Evolutionary conservation across 2,797 vertebrate species (phyloP).

Genomic region (Catamblyrhynchus diadema): DNA sequence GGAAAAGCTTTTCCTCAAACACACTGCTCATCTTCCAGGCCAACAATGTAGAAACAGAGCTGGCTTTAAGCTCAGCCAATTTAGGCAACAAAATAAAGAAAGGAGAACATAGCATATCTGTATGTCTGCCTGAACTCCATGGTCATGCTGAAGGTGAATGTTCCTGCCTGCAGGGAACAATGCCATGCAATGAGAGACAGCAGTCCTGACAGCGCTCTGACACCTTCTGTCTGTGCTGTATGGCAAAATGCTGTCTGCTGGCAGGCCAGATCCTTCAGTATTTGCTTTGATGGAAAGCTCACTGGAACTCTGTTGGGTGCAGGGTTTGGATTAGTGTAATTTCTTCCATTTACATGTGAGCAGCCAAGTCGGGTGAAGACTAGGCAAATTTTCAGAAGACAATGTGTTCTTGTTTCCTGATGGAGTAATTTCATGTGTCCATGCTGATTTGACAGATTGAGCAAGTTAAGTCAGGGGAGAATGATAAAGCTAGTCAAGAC

Average conservation of each 20-base stretch:
- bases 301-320: not conserved
- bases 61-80: not conserved
- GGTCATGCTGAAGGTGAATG: not conserved
- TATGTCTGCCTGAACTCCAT: not conserved
- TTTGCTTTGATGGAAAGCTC: not conserved
- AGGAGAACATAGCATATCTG: rapidly evolving
- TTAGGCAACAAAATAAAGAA: not conserved
- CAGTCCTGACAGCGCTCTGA: not conserved
- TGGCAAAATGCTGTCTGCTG: not conserved
- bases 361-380: not conserved
- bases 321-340: not conserved
- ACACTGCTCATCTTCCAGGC: not conserved
- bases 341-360: not conserved
- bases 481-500: not conserved
- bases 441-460: not conserved
- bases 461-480: not conserved
- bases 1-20: not conserved
- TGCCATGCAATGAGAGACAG: not conserved
- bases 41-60: not conserved
- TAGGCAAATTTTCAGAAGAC: not conserved
- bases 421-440: not conserved
- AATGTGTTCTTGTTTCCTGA: not conserved
- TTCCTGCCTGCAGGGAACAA: not conserved
- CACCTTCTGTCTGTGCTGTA: not conserved
- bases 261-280: not conserved